Percentiles rank a stretch among this genome's conserved stretches.
Conservation (phyloP, 1,140 invertebrate genomes). For the Gonioctena quinquepunctata region DNA sequence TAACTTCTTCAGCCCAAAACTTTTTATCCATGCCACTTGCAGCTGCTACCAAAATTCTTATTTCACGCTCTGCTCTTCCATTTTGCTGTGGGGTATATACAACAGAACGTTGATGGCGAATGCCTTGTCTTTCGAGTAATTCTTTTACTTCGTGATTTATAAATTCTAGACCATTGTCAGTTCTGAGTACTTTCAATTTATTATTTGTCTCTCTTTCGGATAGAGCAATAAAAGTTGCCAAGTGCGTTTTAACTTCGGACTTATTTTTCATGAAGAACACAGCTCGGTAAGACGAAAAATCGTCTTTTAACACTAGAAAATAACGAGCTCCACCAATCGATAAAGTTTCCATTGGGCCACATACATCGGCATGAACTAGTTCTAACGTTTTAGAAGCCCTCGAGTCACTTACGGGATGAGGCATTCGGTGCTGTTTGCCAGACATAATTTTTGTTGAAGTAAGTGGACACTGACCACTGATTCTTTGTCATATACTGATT, state of each 20-base stretch:
- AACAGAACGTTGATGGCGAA: slow-evolving; percentile 51
- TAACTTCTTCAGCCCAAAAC: slow-evolving; percentile 54
- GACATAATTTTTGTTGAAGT: too few species aligned
- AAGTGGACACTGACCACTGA: too few species aligned
- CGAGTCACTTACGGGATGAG: neutral
- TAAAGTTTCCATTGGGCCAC: slow-evolving; percentile 43
- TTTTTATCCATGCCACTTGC: slow-evolving; percentile 52
- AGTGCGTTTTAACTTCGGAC: slow-evolving; percentile 28
- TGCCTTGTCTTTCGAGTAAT: slow-evolving; percentile 39
- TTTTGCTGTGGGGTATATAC: slow-evolving; percentile 59
- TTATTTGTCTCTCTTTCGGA: slow-evolving; percentile 48
- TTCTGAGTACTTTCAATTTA: slow-evolving; percentile 50
- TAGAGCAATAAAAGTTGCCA: slow-evolving; percentile 47
- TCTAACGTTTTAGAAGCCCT: neutral
- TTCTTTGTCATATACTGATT: too few species aligned
- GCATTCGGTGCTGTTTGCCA: slow-evolving; percentile 2
- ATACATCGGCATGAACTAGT: slow-evolving; percentile 47
- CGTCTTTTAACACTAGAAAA: slow-evolving; percentile 51
- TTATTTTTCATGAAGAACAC: slow-evolving; percentile 42
- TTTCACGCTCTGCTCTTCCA: slow-evolving; percentile 56
- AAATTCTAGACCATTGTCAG: slow-evolving; percentile 58
- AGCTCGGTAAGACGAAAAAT: slow-evolving; percentile 40
- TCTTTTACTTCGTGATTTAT: slow-evolving; percentile 49
- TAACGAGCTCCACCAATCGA: slow-evolving; percentile 48
- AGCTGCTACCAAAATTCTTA: slow-evolving; percentile 55